Evolutionary conservation across 2,113 vertebrate genomes (phyloP).

Genomic region (Calidris pugnax): DNA sequence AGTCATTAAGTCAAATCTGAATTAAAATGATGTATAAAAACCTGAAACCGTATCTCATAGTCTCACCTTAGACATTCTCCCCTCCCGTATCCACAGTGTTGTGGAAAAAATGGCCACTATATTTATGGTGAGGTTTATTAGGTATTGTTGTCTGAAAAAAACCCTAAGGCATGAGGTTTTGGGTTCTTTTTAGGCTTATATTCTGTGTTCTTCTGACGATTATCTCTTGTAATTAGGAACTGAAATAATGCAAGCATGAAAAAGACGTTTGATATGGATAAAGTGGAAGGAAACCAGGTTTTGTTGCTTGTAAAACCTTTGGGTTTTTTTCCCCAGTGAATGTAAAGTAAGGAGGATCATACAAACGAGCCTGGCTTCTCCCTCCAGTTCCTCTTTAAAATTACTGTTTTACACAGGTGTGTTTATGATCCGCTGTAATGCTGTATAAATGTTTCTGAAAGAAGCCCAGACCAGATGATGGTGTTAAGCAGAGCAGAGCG

Average conservation of each 20-base stretch:
- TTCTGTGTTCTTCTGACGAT: neutral
- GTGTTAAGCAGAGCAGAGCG: neutral
- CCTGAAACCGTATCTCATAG: neutral
- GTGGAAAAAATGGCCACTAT: neutral
- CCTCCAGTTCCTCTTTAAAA: neutral
- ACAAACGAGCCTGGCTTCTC: neutral
- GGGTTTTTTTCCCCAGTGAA: neutral
- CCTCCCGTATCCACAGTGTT: neutral
- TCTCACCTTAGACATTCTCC: neutral
- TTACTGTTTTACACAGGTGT: neutral
- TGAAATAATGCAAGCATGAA: neutral
- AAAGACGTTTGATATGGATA: neutral
- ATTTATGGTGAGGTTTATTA: neutral
- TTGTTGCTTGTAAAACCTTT: neutral
- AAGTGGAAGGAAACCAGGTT: neutral
- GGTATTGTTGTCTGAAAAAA: neutral
- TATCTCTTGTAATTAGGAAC: neutral
- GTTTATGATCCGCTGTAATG: neutral
- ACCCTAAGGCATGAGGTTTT: accelerated
- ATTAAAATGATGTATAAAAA: neutral
- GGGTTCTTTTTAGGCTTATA: neutral
- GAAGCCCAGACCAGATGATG: neutral
- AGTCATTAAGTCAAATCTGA: neutral
- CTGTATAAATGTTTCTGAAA: neutral
- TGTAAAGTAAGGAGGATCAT: neutral